phyloP scores from a whole-genome alignment of 2,888 invertebrate genomes.

The Volucella inanis region DNA sequence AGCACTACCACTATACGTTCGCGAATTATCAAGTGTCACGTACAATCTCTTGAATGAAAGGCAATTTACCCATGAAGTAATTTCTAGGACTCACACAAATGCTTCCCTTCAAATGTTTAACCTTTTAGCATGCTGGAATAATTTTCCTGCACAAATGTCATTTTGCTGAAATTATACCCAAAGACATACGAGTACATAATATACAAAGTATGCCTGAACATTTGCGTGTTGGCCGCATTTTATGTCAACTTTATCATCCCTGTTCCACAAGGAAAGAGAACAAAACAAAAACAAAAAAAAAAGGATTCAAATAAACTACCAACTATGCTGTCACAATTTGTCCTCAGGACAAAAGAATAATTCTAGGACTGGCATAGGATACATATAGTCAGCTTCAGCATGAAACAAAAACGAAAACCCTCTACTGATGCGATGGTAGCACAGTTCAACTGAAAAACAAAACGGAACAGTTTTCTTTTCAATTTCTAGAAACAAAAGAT shows the following conservation, averaged over 20 bases:
- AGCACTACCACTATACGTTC: too few species aligned
- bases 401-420: slow-evolving; percentile 4
- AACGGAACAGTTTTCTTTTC: slow-evolving; percentile 38
- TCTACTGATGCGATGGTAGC: not conserved
- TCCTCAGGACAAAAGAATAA: slow-evolving; percentile 12
- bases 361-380: slow-evolving; percentile 11
- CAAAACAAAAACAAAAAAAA: not conserved
- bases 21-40: too few species aligned
- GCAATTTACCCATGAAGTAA: too few species aligned
- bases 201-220: not conserved
- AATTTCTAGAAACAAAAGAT: slow-evolving; percentile 48
- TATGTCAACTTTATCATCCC: not conserved
- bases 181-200: slow-evolving; percentile 5
- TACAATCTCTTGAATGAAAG: too few species aligned
- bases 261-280: not conserved
- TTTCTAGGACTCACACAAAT: not conserved
- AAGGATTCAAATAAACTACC: slow-evolving; percentile 2
- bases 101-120: slow-evolving; percentile 6
- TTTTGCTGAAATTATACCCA: slow-evolving; percentile 26
- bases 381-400: not conserved
- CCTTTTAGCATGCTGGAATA: not conserved
- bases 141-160: slow-evolving; percentile 22
- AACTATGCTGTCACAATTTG: slow-evolving; percentile 20
- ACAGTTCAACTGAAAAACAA: slow-evolving; percentile 24
- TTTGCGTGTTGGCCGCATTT: not conserved